phyloP scores from a whole-genome alignment of 2,797 vertebrate species.

The Momotus momota region DNA sequence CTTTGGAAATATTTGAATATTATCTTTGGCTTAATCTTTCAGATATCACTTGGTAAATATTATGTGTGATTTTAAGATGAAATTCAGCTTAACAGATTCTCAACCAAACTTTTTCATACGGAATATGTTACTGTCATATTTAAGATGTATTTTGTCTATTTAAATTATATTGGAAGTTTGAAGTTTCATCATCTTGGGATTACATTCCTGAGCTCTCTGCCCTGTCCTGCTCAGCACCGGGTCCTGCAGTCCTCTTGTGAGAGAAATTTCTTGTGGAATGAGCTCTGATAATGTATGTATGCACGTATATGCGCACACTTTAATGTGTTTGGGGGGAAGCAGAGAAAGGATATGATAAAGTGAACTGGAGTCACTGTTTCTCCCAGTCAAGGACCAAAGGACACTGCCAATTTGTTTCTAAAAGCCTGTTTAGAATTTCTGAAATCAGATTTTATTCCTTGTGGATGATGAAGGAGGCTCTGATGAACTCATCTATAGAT shows the following conservation, averaged over 20 bases:
- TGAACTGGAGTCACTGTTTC: not conserved
- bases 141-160: not conserved
- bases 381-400: not conserved
- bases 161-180: not conserved
- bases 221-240: not conserved
- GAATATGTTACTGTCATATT: not conserved
- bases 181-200: not conserved
- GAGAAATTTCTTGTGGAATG: not conserved
- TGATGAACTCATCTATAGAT: not conserved
- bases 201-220: not conserved
- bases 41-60: not conserved
- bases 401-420: not conserved
- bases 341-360: not conserved
- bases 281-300: not conserved
- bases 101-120: not conserved
- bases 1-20: constrained; percentile 25
- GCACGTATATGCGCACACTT: not conserved
- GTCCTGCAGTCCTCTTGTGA: not conserved
- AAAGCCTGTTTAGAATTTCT: not conserved
- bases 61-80: not conserved
- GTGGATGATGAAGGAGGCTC: not conserved
- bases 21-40: constrained; percentile 3
- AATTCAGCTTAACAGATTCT: not conserved
- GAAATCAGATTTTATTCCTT: not conserved
- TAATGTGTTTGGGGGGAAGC: not conserved